Percentiles rank a stretch among this genome's conserved stretches.
Conservation (phyloP, 2,888 invertebrate genomes). For the Netelia fuscicornis region DNA sequence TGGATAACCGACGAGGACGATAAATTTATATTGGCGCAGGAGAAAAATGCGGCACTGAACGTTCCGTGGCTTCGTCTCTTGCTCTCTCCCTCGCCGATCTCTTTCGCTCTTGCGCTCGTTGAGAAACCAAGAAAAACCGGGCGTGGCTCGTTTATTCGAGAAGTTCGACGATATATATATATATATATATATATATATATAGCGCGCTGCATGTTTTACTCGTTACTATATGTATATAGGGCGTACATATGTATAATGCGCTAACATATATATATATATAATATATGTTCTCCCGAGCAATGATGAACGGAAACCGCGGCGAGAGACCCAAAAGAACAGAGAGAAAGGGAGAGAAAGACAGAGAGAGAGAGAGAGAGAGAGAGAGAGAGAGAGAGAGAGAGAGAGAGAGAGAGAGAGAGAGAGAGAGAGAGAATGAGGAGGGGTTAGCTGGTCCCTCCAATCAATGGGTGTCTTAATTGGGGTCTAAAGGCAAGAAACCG, state of each 20-base stretch:
- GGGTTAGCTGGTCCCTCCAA: slow-evolving; percentile 30
- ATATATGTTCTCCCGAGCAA: neutral
- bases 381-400: neutral
- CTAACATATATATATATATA: slow-evolving; percentile 11
- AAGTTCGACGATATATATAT: slow-evolving; percentile 30
- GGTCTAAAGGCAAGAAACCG: slow-evolving; percentile 78
- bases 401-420: neutral
- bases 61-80: slow-evolving; percentile 19
- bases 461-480: slow-evolving; percentile 77
- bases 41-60: slow-evolving; percentile 44
- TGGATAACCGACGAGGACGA: slow-evolving; percentile 41
- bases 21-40: slow-evolving; percentile 51
- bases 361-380: neutral
- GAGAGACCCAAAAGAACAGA: slow-evolving; percentile 5
- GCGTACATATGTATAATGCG: slow-evolving; percentile 7
- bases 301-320: slow-evolving; percentile 12
- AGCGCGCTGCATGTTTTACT: slow-evolving; percentile 14
- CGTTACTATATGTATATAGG: slow-evolving; percentile 10
- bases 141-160: slow-evolving; percentile 60
- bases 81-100: slow-evolving; percentile 13
- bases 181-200: slow-evolving; percentile 17
- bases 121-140: slow-evolving; percentile 63
- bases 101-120: slow-evolving; percentile 31
- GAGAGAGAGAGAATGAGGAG: neutral
- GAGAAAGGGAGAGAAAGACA: neutral